phyloP scores from a whole-genome alignment of 2,113 vertebrate genomes.

The Engystomops pustulosus region DNA sequence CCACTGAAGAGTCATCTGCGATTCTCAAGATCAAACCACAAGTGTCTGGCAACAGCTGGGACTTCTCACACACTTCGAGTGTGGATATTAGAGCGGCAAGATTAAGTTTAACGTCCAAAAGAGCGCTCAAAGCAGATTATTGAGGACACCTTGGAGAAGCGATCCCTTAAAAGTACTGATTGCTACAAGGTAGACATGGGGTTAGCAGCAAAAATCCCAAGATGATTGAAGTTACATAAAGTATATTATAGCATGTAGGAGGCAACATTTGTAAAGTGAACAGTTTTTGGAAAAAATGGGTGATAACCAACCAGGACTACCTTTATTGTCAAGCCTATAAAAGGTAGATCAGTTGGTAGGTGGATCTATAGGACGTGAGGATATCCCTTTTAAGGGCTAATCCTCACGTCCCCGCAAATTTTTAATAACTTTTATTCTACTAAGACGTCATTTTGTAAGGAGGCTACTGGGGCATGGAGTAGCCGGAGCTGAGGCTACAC shows the following conservation, averaged over 20 bases:
- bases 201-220: background rate
- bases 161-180: background rate
- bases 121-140: background rate
- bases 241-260: background rate
- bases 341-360: too few relatives aligned
- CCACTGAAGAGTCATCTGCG: constrained; percentile 51
- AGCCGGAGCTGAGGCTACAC: too few relatives aligned
- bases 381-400: too few relatives aligned
- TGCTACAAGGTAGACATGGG: background rate
- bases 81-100: constrained; percentile 45
- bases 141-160: background rate
- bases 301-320: background rate
- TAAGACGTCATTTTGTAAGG: too few relatives aligned
- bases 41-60: constrained; percentile 47
- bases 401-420: too few relatives aligned
- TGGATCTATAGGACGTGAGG: too few relatives aligned
- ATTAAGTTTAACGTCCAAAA: constrained; percentile 32
- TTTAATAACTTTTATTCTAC: too few relatives aligned
- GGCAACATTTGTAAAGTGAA: background rate
- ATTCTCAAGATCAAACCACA: constrained; percentile 51
- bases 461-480: too few relatives aligned
- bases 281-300: background rate
- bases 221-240: too few relatives aligned
- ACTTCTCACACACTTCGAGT: constrained; percentile 30
- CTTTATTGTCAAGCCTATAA: too few relatives aligned